A percentile compares a stretch with the other conserved stretches of the same genome.
These are phyloP conservation scores for Chymomyza fuscimana DNA, from an alignment of 2,888 invertebrate species.

Conservation along the genomic window DNA sequence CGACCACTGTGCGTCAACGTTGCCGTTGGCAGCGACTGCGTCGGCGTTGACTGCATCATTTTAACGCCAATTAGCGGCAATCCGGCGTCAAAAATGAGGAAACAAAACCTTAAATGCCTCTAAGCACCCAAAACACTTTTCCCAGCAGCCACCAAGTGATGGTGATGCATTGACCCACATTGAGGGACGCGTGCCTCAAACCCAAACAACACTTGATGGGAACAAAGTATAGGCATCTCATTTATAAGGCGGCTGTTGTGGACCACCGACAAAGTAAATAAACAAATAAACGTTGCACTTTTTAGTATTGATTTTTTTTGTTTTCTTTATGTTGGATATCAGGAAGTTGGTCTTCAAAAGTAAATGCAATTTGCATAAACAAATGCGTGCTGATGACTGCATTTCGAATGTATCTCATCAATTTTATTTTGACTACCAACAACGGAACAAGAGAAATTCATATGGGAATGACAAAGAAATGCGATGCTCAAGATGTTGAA, in stretches of 20 bases:
- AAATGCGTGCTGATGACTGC: conserved; percentile 19
- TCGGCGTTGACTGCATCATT: conserved; percentile 59
- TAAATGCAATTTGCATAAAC: conserved; percentile 51
- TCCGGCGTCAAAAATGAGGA: conserved; percentile 59
- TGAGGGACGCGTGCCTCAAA: conserved; percentile 29
- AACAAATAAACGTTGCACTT: neutral
- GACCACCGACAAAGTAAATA: neutral
- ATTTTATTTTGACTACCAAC: neutral
- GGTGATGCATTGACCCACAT: conserved; percentile 59
- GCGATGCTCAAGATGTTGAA: neutral
- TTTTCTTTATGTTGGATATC: conserved; percentile 14
- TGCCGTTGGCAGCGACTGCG: neutral
- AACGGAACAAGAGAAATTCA: neutral
- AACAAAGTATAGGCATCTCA: neutral
- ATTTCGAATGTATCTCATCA: neutral
- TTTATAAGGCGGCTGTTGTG: conserved; percentile 20
- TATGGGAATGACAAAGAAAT: neutral
- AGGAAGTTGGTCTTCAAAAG: conserved; percentile 30
- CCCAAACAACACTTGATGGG: neutral
- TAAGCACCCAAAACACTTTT: conserved; percentile 45
- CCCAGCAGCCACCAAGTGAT: conserved; percentile 36
- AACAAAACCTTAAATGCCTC: conserved; percentile 47
- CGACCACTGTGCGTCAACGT: neutral
- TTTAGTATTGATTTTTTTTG: conserved; percentile 17
- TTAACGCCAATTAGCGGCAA: conserved; percentile 72